Evolutionary conservation across 2,888 invertebrate species (phyloP), one percentile per base, ranked within the genome.

Genomic region (Agonopterix arenella): DNA sequence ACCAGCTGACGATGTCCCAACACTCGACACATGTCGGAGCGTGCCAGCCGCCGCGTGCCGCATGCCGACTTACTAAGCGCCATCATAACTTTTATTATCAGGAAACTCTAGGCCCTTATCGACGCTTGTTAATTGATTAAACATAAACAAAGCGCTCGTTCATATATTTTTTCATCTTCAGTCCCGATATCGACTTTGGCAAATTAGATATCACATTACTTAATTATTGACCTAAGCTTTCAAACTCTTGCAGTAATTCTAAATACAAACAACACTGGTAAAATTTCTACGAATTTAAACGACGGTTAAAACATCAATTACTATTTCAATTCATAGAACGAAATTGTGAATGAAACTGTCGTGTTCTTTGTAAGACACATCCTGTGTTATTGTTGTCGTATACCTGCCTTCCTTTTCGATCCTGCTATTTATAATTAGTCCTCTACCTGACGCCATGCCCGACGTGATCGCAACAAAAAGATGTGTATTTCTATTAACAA

Each of bases 381-480:
- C 84, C 85, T 84, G 84, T 81, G 64, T 70, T 68, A 78, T 83
- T 80, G 72, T 78, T 64, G 62, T 63, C 64, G 63, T 67, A 11
- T 43, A 43, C 76, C 80, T 81, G 80, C 70, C 63, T 67, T 73
- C 68, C 66, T 69, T 68, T 70, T 70, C 64, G 66, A 66, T 28
- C 59, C 56, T 66, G 66, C 60, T 68, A 74, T 80, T 76, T 78
- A 79, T 81, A 81, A 84, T 80, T 83, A 80, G 74, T 69, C 67
- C 57, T 75, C 76, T 86, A 86, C 86, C 88, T 85, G 84, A 79
- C 66, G 65, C 55, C 52, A 54, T 43, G 54, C 72, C 69, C 65
- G 60, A 77, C 76, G 82, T 80, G 79, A 70, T 73, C 65, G 67
- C 59, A 72, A 84, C 78, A 83, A 86, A 84, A 73, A 75, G 72